Base-by-base conservation (phyloP, 2,797 vertebrate genomes). In the Enteromius fasciolatus region DNA sequence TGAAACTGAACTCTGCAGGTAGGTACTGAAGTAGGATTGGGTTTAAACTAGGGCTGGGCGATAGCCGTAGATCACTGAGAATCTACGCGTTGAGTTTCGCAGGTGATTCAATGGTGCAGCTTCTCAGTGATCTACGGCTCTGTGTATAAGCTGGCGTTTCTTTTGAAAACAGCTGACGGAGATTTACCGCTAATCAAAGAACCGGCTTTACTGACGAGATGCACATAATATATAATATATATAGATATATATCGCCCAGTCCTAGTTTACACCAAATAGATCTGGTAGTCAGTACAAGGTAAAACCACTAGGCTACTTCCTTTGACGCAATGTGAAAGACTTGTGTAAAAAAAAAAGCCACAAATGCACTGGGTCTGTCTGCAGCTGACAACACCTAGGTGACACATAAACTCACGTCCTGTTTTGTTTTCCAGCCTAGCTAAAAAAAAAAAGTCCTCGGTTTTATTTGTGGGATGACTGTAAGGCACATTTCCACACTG, bases 341-440 rank as follows among this genome's bases (percentile, higher is more conserved):
- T 90, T 78, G 80, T 92, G 36, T 39, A 39, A 36, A 87, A 91
- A 93, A 28, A 59, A 90, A 80, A 87, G 73, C 87, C 86, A 6
- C 89, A 92, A 92, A 88, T 86, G 86, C 87, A 88, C 78, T 83
- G 88, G 9, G 87, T 90, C 90, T 83, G 91, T 90, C 87, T 91
- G 83, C 89, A 90, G 90, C 87, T 89, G 91, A 92, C 90, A 90
- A 90, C 84, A 79, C 88, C 90, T 91, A 91, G 91, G 92, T 80
- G 84, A 87, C 88, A 57, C 67, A 64, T 46, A 31, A 31, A 63
- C 14, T 63, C 59, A 63, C 23, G 1, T 31, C 39, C 17, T 25
- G n/a, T 69, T 66, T 76, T 41, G 66, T 86, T 86, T 86, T 88
- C 50, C 80, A 80, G 68, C 83, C 76, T 69, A 36, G 9, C 15